Percentiles rank a stretch among this genome's conserved stretches.
Evolutionary conservation across 2,113 vertebrate genomes (phyloP).

Genomic region (Barbus barbus): DNA sequence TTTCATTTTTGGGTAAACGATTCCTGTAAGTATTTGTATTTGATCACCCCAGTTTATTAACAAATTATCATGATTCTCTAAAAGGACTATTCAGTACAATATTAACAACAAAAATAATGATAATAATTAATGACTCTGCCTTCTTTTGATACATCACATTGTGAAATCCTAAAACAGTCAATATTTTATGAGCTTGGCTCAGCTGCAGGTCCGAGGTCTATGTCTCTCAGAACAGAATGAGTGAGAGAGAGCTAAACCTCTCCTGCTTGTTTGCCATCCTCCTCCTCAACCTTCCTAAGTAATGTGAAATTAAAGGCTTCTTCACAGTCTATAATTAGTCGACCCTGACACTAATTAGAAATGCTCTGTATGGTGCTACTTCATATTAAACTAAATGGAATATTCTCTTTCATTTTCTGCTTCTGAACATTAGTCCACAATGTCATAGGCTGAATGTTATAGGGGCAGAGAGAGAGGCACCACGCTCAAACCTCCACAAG

Average conservation of each 20-base stretch:
- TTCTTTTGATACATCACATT: not conserved
- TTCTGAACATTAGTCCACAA: slow-evolving; percentile 2
- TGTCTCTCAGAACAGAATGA: slow-evolving; percentile 36
- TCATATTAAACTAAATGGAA: slow-evolving; percentile 61
- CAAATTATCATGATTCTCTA: not conserved
- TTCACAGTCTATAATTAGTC: slow-evolving; percentile 68
- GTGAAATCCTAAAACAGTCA: not conserved
- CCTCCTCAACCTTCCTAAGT: slow-evolving; percentile 49
- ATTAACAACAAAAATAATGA: not conserved
- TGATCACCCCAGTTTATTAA: not conserved
- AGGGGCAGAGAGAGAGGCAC: not conserved
- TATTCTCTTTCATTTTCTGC: slow-evolving; percentile 55
- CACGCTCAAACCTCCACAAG: slow-evolving; percentile 3
- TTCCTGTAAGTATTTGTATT: not conserved
- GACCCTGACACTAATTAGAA: slow-evolving; percentile 69
- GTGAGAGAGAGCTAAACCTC: slow-evolving; percentile 9
- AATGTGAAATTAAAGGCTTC: slow-evolving; percentile 68
- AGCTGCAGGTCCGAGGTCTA: slow-evolving; percentile 13
- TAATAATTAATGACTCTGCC: not conserved
- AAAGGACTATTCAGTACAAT: not conserved
- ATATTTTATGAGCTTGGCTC: not conserved
- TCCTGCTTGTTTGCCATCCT: slow-evolving; percentile 33
- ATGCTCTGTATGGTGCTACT: slow-evolving; percentile 58
- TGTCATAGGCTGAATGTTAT: slow-evolving; percentile 3
- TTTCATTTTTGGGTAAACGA: too few species aligned